Evolutionary conservation across 1,140 invertebrate genomes (phyloP), one percentile per base, ranked within the genome.

Genomic region (Anastrepha ludens): DNA sequence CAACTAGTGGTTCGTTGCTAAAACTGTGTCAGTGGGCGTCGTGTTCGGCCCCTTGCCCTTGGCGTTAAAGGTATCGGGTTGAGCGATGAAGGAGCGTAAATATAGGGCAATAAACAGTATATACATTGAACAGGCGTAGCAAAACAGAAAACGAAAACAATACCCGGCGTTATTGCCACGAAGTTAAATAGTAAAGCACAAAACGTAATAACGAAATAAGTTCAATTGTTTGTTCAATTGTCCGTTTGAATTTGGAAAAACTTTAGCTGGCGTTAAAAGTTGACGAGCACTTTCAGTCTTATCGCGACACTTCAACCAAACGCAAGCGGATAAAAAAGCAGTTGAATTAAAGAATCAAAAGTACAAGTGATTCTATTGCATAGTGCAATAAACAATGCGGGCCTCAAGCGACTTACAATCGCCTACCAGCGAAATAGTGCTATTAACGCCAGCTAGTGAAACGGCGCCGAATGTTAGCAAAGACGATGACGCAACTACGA

Each of bases 341-440:
- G 11, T 55, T 55, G 50, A 11, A 55, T 55, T 11, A 55, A 81
- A 20, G n/a, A 55, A 55, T 13, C 3, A 5, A 29, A 2, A 81
- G 9, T 29, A 8, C 2, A 44, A 81, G 6, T 29, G 6, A 55
- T 5, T 55, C 17, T 29, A 11, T 29, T 20, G 50, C 6, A 58
- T 9, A 55, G n/a, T 29, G 50, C 17, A n/a, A 55, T 9, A 58
- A 29, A 29, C 3, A 20, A 81, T 81, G 74, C 74, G 74, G 6
- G 44, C 74, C 8, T 20, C 74, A 29, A 81, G 81, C 13, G 91
- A 93, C n/a, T 65, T 93, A 85, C 92, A 91, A 64, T 93, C 92
- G 78, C 92, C 92, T 3, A 89, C 91, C n/a, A 93, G 92, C 87
- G 92, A 93, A 91, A 93, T 93, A 89, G 91, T 93, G 17, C 87